Evolutionary conservation across 2,797 vertebrate genomes (phyloP).

Genomic region (Merluccius polli): DNA sequence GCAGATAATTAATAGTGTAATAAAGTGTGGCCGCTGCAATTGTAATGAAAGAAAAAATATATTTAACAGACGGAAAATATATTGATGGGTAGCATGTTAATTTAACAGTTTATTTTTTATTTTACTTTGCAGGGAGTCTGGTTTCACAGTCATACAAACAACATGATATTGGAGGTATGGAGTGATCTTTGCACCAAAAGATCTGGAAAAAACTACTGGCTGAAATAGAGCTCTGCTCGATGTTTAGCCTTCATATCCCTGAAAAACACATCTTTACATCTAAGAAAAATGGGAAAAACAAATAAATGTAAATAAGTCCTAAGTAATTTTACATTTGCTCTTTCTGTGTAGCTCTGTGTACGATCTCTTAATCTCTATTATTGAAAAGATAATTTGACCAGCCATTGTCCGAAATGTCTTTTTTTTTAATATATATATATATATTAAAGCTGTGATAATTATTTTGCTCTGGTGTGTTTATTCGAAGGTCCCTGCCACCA

Average conservation of each 20-base stretch:
- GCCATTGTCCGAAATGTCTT: not conserved
- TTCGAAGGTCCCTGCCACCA: not conserved
- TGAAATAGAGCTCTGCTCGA: not conserved
- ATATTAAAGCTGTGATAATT: constrained; percentile 2
- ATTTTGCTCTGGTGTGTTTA: not conserved
- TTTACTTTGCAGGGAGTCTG: constrained; percentile 60
- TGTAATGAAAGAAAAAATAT: not conserved
- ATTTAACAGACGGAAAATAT: not conserved
- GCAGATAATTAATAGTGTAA: not conserved
- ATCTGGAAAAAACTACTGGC: constrained; percentile 34
- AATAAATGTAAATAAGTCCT: not conserved
- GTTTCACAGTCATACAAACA: constrained; percentile 72
- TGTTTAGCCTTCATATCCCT: not conserved
- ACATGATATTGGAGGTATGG: constrained; percentile 75
- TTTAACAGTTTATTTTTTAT: constrained; percentile 13
- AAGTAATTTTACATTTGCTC: not conserved
- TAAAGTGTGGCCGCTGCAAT: not conserved
- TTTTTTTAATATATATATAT: not conserved
- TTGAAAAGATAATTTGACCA: not conserved
- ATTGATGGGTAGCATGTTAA: not conserved
- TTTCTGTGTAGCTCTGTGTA: not conserved
- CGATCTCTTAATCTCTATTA: constrained; percentile 1
- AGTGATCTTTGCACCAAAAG: constrained; percentile 53
- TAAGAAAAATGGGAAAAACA: not conserved
- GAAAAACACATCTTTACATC: not conserved